Percentiles rank a stretch among this genome's conserved stretches.
Conservation (phyloP, 2,797 vertebrate genomes). For the Picus viridis region DNA sequence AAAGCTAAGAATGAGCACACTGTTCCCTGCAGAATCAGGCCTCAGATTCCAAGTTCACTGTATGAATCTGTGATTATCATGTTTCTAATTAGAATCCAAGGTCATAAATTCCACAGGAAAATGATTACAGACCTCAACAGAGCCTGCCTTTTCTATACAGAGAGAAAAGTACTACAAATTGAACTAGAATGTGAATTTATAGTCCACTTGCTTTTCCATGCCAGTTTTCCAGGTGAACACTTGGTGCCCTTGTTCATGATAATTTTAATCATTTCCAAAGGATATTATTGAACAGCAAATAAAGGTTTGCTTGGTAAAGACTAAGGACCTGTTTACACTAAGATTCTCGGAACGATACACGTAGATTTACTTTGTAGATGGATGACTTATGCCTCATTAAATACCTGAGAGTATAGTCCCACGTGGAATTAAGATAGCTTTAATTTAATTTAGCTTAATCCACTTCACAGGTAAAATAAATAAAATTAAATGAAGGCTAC, state of each 20-base stretch:
- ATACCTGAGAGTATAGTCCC: background rate
- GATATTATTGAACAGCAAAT: background rate
- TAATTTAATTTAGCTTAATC: conserved; percentile 41
- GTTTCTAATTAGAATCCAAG: background rate
- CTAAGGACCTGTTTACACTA: background rate
- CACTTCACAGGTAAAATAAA: conserved; percentile 32
- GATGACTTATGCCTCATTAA: background rate
- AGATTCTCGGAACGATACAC: background rate
- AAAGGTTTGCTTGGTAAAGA: background rate
- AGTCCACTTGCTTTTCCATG: background rate
- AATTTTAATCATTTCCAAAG: conserved; percentile 15
- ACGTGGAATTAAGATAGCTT: background rate
- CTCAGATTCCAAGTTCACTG: background rate
- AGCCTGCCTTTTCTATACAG: background rate
- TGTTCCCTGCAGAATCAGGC: background rate
- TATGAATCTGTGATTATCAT: background rate
- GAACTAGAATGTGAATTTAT: background rate
- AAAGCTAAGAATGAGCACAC: background rate
- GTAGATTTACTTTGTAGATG: conserved; percentile 31
- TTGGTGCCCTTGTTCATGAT: background rate
- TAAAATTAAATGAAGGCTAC: background rate
- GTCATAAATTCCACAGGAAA: background rate
- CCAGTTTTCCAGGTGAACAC: background rate
- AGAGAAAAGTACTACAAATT: background rate
- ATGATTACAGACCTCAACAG: background rate